Conservation (phyloP, 2,888 invertebrate genomes). For the Drosophila subsilvestris region DNA sequence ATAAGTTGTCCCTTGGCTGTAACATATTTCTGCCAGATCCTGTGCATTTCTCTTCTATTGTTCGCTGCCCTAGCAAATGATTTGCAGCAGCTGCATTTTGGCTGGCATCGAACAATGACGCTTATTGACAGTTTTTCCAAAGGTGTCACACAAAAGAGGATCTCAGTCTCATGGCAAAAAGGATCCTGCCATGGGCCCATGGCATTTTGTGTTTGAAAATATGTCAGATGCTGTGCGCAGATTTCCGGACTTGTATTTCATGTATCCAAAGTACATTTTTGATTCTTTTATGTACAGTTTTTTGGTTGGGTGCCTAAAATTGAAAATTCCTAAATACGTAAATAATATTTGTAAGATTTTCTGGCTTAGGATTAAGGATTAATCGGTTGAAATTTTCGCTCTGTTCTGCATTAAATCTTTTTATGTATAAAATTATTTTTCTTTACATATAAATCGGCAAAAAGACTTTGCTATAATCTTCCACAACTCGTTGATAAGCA, state of each 20-base stretch:
- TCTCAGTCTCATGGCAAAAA: slow-evolving; percentile 21
- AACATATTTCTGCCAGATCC: slow-evolving; percentile 33
- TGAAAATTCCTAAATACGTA: slow-evolving; percentile 1
- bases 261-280: slow-evolving; percentile 24
- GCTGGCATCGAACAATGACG: slow-evolving; percentile 62
- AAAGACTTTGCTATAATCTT: no score
- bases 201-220: slow-evolving; percentile 24
- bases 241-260: slow-evolving; percentile 52
- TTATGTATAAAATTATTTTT: no score
- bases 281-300: slow-evolving; percentile 15
- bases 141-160: slow-evolving; percentile 61
- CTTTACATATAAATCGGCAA: no score
- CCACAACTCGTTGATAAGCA: no score
- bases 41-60: slow-evolving; percentile 49
- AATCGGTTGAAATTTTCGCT: background rate
- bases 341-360: slow-evolving; percentile 6
- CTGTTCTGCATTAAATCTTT: no score
- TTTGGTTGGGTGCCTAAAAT: slow-evolving; percentile 5
- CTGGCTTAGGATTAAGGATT: background rate
- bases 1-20: slow-evolving; percentile 55
- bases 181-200: background rate
- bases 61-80: slow-evolving; percentile 49
- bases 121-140: slow-evolving; percentile 74
- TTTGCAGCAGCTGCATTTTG: slow-evolving; percentile 66
- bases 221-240: slow-evolving; percentile 36